Evolutionary conservation across 2,888 invertebrate genomes (phyloP).

Genomic region (Adelognathus sp.): DNA sequence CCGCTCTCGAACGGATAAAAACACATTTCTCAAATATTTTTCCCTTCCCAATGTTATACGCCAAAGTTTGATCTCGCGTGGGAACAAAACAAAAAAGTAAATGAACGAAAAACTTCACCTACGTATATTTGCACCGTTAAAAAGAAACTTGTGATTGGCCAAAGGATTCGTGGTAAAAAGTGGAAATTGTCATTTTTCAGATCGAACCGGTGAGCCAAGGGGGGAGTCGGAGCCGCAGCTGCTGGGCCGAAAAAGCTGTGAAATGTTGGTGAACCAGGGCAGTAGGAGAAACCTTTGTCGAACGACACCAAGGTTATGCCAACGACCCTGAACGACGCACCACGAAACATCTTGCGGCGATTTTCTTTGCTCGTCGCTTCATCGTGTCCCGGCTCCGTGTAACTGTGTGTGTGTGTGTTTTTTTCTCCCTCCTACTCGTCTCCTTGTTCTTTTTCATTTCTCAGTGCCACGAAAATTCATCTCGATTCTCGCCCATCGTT

Average conservation of each 20-base stretch:
- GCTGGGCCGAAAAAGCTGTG: slow-evolving; percentile 19
- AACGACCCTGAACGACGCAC: slow-evolving; percentile 35
- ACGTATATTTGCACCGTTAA: background rate
- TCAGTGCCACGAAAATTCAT: slow-evolving; percentile 8
- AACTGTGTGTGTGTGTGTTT: too few relatives aligned
- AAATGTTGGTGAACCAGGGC: slow-evolving; percentile 29
- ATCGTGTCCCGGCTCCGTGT: too few relatives aligned
- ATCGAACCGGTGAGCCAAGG: slow-evolving; percentile 21
- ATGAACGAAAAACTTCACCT: too few relatives aligned
- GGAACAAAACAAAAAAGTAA: too few relatives aligned
- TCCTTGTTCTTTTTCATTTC: background rate
- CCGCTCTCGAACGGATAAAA: too few relatives aligned
- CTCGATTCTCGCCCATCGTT: background rate
- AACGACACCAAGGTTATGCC: slow-evolving; percentile 45
- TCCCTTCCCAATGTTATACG: too few relatives aligned
- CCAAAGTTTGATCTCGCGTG: too few relatives aligned
- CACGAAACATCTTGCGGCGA: slow-evolving; percentile 36
- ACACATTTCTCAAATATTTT: too few relatives aligned
- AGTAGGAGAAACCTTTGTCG: slow-evolving; percentile 35
- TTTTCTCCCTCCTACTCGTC: slow-evolving; percentile 53
- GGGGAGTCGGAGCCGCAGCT: background rate
- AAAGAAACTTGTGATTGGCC: slow-evolving; percentile 29
- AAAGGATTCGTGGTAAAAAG: slow-evolving; percentile 34
- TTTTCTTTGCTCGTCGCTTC: too few relatives aligned
- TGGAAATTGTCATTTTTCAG: slow-evolving; percentile 56